Conservation (phyloP, 2,797 vertebrate genomes). For the Gallinago stenura region DNA sequence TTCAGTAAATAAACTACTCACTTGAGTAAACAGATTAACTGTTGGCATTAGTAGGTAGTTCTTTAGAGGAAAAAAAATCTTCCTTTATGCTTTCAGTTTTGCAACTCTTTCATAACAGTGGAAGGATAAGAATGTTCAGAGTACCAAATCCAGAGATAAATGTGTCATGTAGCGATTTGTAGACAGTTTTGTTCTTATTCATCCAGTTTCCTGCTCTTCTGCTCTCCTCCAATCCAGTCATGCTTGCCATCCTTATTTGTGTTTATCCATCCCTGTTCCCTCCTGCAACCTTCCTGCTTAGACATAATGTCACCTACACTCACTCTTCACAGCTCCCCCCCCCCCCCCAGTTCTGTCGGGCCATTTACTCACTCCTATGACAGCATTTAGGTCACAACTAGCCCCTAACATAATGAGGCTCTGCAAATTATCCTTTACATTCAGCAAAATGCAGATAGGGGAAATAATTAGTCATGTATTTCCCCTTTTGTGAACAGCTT, state of each 20-base stretch:
- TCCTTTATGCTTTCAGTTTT: background rate
- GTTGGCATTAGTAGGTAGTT: background rate
- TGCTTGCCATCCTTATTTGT: background rate
- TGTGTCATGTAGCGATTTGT: background rate
- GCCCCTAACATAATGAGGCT: background rate
- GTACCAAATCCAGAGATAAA: background rate
- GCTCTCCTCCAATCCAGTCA: background rate
- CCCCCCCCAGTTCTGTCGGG: background rate
- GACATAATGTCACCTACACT: background rate
- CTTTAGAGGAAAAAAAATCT: background rate
- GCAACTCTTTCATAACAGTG: background rate
- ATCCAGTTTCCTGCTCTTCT: background rate
- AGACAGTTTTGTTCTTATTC: background rate
- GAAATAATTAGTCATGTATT: slow-evolving; percentile 49
- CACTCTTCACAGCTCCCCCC: background rate
- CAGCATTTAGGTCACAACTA: slow-evolving; percentile 33
- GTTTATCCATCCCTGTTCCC: background rate
- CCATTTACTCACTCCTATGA: background rate
- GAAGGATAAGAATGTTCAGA: background rate
- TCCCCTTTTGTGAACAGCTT: slow-evolving; percentile 25
- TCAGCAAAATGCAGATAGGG: slow-evolving; percentile 24
- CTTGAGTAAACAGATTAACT: background rate
- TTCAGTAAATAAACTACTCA: background rate
- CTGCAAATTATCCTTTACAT: slow-evolving; percentile 1
- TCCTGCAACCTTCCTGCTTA: background rate